These are phyloP conservation scores for Nysson spinosus DNA, from an alignment of 2,888 invertebrate genomes.

Conservation along the genomic window DNA sequence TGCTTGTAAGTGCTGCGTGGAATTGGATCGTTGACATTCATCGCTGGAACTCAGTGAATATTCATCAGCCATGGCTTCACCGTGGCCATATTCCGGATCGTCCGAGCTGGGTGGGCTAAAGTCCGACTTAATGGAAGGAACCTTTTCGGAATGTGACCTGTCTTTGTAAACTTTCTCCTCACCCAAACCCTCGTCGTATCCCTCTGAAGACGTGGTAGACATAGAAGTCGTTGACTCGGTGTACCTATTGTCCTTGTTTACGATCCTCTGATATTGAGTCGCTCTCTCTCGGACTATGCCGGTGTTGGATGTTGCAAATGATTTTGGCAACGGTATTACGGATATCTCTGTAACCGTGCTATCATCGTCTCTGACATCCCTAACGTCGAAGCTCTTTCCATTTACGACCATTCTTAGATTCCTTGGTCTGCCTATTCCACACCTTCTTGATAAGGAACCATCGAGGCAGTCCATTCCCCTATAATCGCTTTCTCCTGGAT, in stretches of 20 bases:
- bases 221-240: slow-evolving; percentile 73
- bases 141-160: slow-evolving; percentile 81
- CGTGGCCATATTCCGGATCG: slow-evolving; percentile 80
- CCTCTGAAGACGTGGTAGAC: slow-evolving; percentile 76
- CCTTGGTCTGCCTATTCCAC: slow-evolving; percentile 80
- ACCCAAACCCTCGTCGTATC: slow-evolving; percentile 80
- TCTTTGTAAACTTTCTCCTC: slow-evolving; percentile 87
- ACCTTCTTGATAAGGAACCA: slow-evolving; percentile 66
- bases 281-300: slow-evolving; percentile 79
- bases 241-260: slow-evolving; percentile 74
- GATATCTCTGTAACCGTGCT: slow-evolving; percentile 82
- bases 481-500: slow-evolving; percentile 65
- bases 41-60: slow-evolving; percentile 78
- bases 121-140: slow-evolving; percentile 71
- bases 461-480: slow-evolving; percentile 74
- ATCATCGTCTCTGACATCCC: slow-evolving; percentile 84
- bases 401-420: slow-evolving; percentile 87
- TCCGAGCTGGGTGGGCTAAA: slow-evolving; percentile 78
- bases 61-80: slow-evolving; percentile 83
- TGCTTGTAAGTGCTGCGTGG: slow-evolving; percentile 65
- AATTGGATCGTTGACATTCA: slow-evolving; percentile 68
- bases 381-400: slow-evolving; percentile 86
- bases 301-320: slow-evolving; percentile 66
- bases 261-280: slow-evolving; percentile 78
- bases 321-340: slow-evolving; percentile 82